Percentiles rank a stretch among this genome's conserved stretches.
Evolutionary conservation across 2,888 invertebrate genomes (phyloP).

Genomic region (Molorchus minor): DNA sequence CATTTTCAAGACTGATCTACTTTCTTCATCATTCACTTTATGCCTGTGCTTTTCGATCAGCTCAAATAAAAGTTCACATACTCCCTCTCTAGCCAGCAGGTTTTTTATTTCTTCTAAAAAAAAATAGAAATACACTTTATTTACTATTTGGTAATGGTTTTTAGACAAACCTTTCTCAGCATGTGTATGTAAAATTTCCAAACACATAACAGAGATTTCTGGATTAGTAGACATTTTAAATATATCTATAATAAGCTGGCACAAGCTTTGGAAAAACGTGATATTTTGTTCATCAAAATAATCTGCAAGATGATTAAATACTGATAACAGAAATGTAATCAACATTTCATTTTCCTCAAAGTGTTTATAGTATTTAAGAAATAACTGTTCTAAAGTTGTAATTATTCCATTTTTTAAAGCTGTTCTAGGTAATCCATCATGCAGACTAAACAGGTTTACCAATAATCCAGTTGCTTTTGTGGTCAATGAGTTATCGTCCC

Average conservation of each 20-base stretch:
- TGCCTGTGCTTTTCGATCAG: conserved; percentile 76
- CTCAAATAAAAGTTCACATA: conserved; percentile 78
- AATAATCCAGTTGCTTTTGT: conserved; percentile 78
- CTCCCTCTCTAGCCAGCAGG: conserved; percentile 77
- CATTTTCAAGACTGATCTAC: conserved; percentile 77
- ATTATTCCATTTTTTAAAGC: conserved; percentile 68
- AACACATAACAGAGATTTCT: conserved; percentile 78
- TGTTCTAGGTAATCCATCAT: conserved; percentile 72
- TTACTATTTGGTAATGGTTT: no score
- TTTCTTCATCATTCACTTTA: conserved; percentile 71
- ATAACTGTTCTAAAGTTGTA: conserved; percentile 65
- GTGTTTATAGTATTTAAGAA: conserved; percentile 62
- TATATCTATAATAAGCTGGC: conserved; percentile 68
- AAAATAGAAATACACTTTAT: not conserved
- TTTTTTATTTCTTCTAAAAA: conserved; percentile 78
- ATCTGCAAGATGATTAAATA: conserved; percentile 72
- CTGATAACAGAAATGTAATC: conserved; percentile 66
- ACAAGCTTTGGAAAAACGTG: conserved; percentile 53
- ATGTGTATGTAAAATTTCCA: conserved; percentile 79
- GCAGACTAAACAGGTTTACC: conserved; percentile 81
- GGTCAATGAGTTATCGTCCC: conserved; percentile 47
- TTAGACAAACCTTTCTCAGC: conserved; percentile 73
- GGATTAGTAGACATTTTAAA: conserved; percentile 72
- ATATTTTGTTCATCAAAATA: conserved; percentile 67
- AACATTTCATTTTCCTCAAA: conserved; percentile 68